These are phyloP conservation scores for Anoplius nigerrimus DNA, from an alignment of 2,888 invertebrate species.

Conservation along the genomic window DNA sequence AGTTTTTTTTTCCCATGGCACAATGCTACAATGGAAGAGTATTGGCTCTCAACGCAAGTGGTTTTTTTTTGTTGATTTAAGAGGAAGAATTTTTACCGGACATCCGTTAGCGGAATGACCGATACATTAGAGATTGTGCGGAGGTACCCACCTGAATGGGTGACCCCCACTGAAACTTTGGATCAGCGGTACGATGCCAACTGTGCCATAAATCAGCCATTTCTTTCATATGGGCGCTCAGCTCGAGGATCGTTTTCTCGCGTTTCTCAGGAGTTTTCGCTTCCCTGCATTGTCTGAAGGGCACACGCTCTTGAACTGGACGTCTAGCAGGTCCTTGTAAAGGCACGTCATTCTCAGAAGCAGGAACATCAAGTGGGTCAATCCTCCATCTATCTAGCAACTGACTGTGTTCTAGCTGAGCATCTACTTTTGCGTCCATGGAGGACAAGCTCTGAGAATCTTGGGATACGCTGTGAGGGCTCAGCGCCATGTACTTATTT, in stretches of 20 bases:
- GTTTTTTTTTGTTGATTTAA: constrained; percentile 6
- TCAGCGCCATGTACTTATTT: constrained; percentile 29
- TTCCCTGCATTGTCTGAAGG: constrained; percentile 43
- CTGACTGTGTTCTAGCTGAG: constrained; percentile 29
- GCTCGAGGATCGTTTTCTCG: constrained; percentile 39
- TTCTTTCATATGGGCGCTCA: constrained; percentile 56
- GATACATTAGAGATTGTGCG: constrained; percentile 56
- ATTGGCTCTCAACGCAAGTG: background rate
- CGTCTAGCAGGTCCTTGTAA: constrained; percentile 42
- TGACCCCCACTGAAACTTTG: constrained; percentile 64
- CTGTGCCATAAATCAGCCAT: constrained; percentile 54
- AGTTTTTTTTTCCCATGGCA: background rate
- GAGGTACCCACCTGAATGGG: constrained; percentile 72
- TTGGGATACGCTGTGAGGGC: constrained; percentile 26
- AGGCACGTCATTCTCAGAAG: constrained; percentile 50
- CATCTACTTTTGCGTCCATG: constrained; percentile 26
- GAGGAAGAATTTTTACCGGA: constrained; percentile 4
- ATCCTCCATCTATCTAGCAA: constrained; percentile 47
- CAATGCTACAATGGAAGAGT: constrained; percentile 10
- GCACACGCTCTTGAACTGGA: constrained; percentile 36
- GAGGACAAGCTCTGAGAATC: constrained; percentile 29
- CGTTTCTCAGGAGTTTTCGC: constrained; percentile 37
- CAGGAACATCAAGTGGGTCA: constrained; percentile 46
- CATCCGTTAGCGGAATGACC: constrained; percentile 47
- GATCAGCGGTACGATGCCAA: constrained; percentile 40